A percentile compares a stretch with the other conserved stretches of the same genome.
Conservation (phyloP, 2,888 invertebrate genomes). For the Leucophora obtusa region DNA sequence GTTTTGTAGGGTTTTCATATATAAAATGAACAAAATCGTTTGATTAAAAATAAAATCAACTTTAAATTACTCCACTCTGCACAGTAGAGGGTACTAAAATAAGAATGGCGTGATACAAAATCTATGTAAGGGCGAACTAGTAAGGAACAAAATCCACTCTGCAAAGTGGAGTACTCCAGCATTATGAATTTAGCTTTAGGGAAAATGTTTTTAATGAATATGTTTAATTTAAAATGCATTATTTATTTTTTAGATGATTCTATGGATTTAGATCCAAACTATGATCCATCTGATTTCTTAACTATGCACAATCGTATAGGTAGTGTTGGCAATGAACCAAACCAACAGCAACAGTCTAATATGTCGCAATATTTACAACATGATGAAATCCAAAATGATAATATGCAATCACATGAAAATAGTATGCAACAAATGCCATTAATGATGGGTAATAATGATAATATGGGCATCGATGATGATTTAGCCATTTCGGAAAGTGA, state of each 20-base stretch:
- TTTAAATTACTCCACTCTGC: too few species aligned
- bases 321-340: conserved; percentile 52
- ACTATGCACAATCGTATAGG: conserved; percentile 79
- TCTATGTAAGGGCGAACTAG: too few species aligned
- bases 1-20: too few species aligned
- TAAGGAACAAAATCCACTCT: too few species aligned
- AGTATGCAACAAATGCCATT: conserved; percentile 67
- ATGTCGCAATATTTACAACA: conserved; percentile 69
- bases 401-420: conserved; percentile 62
- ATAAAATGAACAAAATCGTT: too few species aligned
- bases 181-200: too few species aligned
- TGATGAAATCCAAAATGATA: conserved; percentile 70
- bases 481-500: conserved; percentile 89
- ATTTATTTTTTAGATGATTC: conserved; percentile 81
- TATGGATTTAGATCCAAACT: conserved; percentile 88
- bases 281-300: conserved; percentile 92
- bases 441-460: conserved; percentile 75
- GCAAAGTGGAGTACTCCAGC: too few species aligned
- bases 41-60: too few species aligned
- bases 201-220: too few species aligned
- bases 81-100: too few species aligned
- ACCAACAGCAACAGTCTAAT: conserved; percentile 51
- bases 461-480: conserved; percentile 85
- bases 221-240: too few species aligned
- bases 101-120: too few species aligned